These are phyloP conservation scores for Ciconia stormi DNA, from an alignment of 2,113 vertebrate species.

Conservation along the genomic window DNA sequence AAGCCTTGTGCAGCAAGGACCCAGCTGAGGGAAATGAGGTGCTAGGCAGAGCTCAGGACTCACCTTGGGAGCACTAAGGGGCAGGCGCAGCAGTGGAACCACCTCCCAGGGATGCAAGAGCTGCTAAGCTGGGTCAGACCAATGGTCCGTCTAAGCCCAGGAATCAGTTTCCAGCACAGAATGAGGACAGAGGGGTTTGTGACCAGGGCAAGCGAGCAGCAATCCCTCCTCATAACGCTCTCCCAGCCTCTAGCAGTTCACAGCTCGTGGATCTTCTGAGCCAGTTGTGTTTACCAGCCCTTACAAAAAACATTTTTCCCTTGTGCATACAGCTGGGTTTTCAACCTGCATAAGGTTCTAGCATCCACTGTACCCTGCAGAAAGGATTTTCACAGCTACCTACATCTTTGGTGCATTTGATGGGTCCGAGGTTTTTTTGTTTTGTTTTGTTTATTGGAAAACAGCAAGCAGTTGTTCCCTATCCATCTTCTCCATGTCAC, in stretches of 20 bases:
- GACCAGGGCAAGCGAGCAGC: neutral
- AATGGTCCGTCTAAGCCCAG: neutral
- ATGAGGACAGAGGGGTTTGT: neutral
- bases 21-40: neutral
- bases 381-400: neutral
- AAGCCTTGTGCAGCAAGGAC: neutral
- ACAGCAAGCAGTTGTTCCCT: neutral
- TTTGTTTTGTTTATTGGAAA: neutral
- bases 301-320: neutral
- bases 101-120: neutral
- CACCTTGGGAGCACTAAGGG: neutral
- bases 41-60: neutral
- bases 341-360: neutral
- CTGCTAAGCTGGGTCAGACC: neutral
- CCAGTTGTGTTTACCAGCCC: neutral
- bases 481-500: neutral
- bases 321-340: neutral
- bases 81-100: neutral
- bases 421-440: neutral
- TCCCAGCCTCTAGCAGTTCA: neutral
- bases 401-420: neutral
- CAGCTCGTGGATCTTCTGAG: neutral
- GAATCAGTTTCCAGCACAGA: neutral
- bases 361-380: neutral
- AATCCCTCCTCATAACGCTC: rapidly evolving